phyloP scores from a whole-genome alignment of 2,888 invertebrate genomes.

The Mimachlamys varia region DNA sequence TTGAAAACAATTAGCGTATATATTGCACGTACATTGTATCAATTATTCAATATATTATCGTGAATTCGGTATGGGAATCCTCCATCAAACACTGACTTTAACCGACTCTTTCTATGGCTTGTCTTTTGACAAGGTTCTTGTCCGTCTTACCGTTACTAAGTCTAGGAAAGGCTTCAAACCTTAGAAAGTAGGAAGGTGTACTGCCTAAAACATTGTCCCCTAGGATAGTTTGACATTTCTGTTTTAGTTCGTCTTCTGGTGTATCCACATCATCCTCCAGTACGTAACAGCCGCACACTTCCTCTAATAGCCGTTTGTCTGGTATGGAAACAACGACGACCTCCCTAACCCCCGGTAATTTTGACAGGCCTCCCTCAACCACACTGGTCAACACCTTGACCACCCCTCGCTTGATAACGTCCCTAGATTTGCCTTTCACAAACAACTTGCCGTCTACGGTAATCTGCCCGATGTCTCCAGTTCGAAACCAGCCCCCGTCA shows the following conservation, averaged over 20 bases:
- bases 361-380: background rate
- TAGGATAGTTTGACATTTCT: background rate
- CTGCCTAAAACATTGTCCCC: background rate
- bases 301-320: background rate
- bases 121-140: background rate
- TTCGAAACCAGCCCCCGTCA: background rate
- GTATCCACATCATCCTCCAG: background rate
- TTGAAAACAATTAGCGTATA: too few relatives aligned
- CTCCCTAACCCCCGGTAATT: background rate
- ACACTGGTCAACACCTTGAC: background rate
- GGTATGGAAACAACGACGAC: background rate
- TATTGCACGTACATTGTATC: too few relatives aligned
- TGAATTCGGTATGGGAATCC: too few relatives aligned
- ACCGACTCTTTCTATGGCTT: too few relatives aligned
- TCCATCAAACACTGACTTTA: too few relatives aligned
- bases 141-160: background rate
- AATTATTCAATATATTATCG: too few relatives aligned
- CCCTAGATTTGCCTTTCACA: background rate
- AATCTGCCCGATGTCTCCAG: background rate
- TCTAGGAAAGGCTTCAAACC: background rate
- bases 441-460: background rate
- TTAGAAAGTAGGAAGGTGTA: background rate
- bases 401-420: background rate
- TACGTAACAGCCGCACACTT: background rate
- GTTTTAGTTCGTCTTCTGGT: background rate